Evolutionary conservation across 2,888 invertebrate species (phyloP).

Genomic region (Pammene fasciana): DNA sequence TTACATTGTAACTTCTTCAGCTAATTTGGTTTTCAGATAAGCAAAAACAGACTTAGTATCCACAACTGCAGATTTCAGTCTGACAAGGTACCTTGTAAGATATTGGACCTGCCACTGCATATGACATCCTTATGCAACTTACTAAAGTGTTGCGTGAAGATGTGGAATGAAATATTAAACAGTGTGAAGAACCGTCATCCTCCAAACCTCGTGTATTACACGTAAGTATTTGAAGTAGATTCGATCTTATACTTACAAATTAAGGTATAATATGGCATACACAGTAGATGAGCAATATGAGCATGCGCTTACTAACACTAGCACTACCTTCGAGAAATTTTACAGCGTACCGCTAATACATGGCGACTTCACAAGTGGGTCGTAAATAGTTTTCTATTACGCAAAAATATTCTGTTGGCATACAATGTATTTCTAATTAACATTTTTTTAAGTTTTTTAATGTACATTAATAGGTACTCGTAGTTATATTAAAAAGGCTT

Average conservation of each 20-base stretch:
- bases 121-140: conserved; percentile 16
- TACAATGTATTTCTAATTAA: conserved; percentile 1
- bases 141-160: conserved; percentile 11
- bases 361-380: conserved; percentile 24
- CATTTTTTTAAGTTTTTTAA: not conserved
- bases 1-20: not conserved
- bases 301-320: not conserved
- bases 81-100: not conserved
- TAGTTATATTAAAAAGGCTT: no score
- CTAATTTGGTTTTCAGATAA: not conserved
- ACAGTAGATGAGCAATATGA: not conserved
- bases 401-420: conserved; percentile 1
- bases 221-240: not conserved
- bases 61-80: not conserved
- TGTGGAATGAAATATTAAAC: not conserved
- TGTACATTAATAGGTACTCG: not conserved
- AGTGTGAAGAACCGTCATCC: not conserved
- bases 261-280: not conserved
- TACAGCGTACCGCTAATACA: conserved; percentile 24
- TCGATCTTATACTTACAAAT: not conserved
- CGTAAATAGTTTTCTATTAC: conserved; percentile 23
- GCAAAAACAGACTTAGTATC: not conserved
- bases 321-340: conserved; percentile 1
- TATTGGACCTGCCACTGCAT: not conserved
- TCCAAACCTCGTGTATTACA: not conserved